Base-by-base conservation (phyloP, 2,888 invertebrate genomes). In the Tubulanus polymorphus region DNA sequence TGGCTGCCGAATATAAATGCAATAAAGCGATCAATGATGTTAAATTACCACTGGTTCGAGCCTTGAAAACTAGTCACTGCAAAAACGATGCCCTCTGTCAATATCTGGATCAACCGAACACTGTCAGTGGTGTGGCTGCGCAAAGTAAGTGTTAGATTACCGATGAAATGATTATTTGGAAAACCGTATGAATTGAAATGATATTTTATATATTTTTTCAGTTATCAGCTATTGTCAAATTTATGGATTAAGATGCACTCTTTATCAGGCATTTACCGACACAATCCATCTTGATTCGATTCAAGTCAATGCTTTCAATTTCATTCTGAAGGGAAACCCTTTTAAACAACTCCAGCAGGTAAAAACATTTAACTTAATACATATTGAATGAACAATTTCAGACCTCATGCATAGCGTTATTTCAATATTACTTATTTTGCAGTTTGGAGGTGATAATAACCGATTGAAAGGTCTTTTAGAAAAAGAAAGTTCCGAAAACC, bases 101-200 rank as follows among this genome's bases (percentile, higher is more conserved):
- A 12, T 70, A 67, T 48, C 61, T 75, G 20, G 73, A 72, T 58
- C 73, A 74, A 55, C 75, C 75, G 12, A 75, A 74, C 55, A 64
- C 72, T 49, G 47, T 73, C 26, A 64, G 69, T 23, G 73, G 73
- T 8, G 61, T 75, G 6, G 67, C 72, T 20, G 75, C 75, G 26
- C 73, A 74, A 57, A 63, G 75, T 74, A 57, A 69, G 67, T 62
- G 27, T 8, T 26, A 12, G 8, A 20, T 8, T 8, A 48, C 23
- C 10, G 35, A 48, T 27, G 18, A 23, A 12, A 12, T 12, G 23
- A 18, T 26, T 23, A 26, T 23, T 8, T 15, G 15, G 27, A 23
- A 48, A 15, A 23, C 8, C 10, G 10, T 10, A 15, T 48, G 48
- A 26, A 48, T 15, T 12, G 23, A 48, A 26, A 6, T 48, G 6